Percentiles rank a stretch among this genome's conserved stretches.
Evolutionary conservation across 2,113 vertebrate species (phyloP).

Genomic region (Stigmatopora nigra): DNA sequence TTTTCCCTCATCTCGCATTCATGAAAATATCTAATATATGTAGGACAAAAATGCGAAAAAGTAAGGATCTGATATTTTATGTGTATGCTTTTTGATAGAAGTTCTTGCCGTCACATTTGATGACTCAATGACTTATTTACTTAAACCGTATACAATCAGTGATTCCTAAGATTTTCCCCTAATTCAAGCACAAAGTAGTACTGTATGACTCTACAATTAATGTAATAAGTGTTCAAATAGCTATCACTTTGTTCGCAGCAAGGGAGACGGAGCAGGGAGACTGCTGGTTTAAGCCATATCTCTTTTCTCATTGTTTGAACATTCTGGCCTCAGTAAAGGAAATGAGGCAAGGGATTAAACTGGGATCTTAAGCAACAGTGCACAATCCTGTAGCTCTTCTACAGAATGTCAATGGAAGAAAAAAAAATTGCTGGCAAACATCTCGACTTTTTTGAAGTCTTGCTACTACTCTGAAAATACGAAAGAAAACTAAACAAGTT

Average conservation of each 20-base stretch:
- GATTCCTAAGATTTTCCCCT: background rate
- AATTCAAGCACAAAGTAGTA: too few species aligned
- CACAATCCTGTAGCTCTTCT: conserved; percentile 14
- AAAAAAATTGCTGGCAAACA: conserved; percentile 14
- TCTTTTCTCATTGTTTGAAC: conserved; percentile 10
- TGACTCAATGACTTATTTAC: too few species aligned
- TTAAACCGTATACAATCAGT: background rate
- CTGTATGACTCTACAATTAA: background rate
- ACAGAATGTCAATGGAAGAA: conserved; percentile 16
- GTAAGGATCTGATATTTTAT: too few species aligned
- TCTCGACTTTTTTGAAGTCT: background rate
- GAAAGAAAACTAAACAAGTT: background rate
- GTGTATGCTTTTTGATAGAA: too few species aligned
- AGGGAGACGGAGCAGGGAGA: background rate
- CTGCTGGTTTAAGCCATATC: background rate
- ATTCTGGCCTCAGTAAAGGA: background rate
- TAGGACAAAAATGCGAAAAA: background rate
- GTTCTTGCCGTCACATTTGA: too few species aligned
- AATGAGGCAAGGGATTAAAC: conserved; percentile 3
- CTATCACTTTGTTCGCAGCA: background rate
- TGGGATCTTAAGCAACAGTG: conserved; percentile 7
- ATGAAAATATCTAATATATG: background rate
- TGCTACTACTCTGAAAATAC: too few species aligned
- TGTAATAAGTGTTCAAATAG: background rate
- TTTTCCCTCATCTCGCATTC: background rate